phyloP scores from a whole-genome alignment of 2,888 invertebrate genomes.

The Drosophila testacea region DNA sequence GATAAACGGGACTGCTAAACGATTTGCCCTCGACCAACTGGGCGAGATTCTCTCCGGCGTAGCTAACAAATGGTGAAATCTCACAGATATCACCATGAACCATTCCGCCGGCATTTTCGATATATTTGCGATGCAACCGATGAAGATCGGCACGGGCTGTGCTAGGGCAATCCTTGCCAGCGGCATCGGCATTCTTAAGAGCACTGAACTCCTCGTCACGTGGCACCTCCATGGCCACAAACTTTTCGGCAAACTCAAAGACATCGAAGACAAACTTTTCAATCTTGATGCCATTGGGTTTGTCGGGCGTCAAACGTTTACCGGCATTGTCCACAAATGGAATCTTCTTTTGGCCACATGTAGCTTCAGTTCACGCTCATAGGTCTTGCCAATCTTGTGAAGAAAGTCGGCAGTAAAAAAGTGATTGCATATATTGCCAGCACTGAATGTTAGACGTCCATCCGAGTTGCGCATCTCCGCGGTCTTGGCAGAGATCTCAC shows the following conservation, averaged over 20 bases:
- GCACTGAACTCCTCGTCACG: constrained; percentile 98
- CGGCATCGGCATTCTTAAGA: constrained; percentile 96
- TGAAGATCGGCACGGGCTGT: constrained; percentile 93
- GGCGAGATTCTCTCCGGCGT: constrained; percentile 94
- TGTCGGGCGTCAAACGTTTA: constrained; percentile 89
- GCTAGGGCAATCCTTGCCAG: constrained; percentile 95
- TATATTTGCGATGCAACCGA: constrained; percentile 91
- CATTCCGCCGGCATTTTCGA: constrained; percentile 92
- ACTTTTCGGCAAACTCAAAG: constrained; percentile 95
- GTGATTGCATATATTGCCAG: constrained; percentile 99
- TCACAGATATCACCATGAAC: constrained; percentile 91
- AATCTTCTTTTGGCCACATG: constrained; percentile 99
- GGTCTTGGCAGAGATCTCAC: constrained; percentile 95
- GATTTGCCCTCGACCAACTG: constrained; percentile 88
- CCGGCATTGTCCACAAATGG: constrained; percentile 92
- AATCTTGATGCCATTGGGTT: constrained; percentile 98
- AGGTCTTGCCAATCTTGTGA: constrained; percentile 89
- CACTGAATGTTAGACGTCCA: constrained; percentile 94
- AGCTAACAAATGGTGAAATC: constrained; percentile 95
- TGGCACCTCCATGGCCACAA: constrained; percentile 96
- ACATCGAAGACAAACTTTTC: constrained; percentile 99
- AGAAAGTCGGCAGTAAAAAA: constrained; percentile 96
- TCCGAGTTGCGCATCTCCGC: constrained; percentile 92
- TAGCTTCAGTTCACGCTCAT: constrained; percentile 92
- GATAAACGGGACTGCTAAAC: constrained; percentile 89